Evolutionary conservation across 2,888 invertebrate genomes (phyloP), one percentile per base, ranked within the genome.

Genomic region (Sphaerophoria taeniata): DNA sequence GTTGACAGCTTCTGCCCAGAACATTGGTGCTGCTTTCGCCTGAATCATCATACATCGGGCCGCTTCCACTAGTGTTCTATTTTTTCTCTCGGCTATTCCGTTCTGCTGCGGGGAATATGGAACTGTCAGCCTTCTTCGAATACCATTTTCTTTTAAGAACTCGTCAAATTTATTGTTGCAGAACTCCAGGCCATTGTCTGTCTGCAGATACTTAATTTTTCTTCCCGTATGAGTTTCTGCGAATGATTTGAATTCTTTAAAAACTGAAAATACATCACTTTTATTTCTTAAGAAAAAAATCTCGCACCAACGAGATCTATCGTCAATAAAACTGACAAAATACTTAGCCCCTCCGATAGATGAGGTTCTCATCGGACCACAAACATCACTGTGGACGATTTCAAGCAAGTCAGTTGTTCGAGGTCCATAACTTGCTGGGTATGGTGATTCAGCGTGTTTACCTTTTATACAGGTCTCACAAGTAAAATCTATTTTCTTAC

Each of bases 21-120:
- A 67, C 7, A 56, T 53, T 0, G 53, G 61, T 36, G 67, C 31
- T n/a, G 69, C 31, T 16, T 51, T 58, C 11, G 79, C 80, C 31
- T 80, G 72, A 6, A 49, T 47, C 63, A 63, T 47, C 60, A 70
- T 74, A 47, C 80, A 70, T 49, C 55, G 33, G 1, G 63, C 63
- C 33, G 63, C 16, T 61, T 90, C 89, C 24, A 89, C 75, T 12
- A 88, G 76, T 5, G 87, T 83, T 34, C 83, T 31, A 87, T 87
- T 4, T n/a, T 73, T 82, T 7, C 83, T 51, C 61, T 87, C 24
- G 3, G 86, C 87, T 36, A 87, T 83, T 72, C 88, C 87, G 33
- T 87, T 88, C 79, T 88, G 70, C 61, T 77, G 76, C 11, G 76
- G 80, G 14, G 76, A 76, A 36, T 87, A 73, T 34, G 75, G 69